phyloP scores from a whole-genome alignment of 53 echinoderm and acorn worm genomes.

The Echinarachnius parma region DNA sequence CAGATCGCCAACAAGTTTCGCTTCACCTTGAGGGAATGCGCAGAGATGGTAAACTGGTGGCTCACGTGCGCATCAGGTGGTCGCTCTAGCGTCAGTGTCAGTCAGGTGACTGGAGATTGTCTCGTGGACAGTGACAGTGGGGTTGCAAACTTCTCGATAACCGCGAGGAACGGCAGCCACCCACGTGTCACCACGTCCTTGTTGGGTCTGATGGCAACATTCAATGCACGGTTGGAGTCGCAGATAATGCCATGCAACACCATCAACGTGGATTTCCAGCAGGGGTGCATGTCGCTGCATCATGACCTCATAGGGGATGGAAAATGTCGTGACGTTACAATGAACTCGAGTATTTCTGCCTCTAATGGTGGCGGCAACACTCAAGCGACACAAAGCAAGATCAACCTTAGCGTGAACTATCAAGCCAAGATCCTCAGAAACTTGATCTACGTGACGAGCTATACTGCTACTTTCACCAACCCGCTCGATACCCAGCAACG shows the following conservation, averaged over 20 bases:
- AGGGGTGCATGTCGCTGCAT: conserved; percentile 29
- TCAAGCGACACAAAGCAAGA: not conserved
- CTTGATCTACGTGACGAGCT: conserved; percentile 38
- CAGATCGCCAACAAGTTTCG: conserved; percentile 19
- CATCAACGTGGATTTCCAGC: conserved; percentile 17
- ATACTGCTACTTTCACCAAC: not conserved
- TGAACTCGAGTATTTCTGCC: conserved; percentile 15
- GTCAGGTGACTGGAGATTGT: conserved; percentile 18
- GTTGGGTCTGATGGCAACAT: conserved; percentile 13
- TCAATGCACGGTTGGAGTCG: conserved; percentile 5
- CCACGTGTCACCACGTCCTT: conserved; percentile 9
- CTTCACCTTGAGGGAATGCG: conserved; percentile 18
- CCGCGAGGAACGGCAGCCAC: conserved; percentile 22
- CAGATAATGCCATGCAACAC: conserved; percentile 37
- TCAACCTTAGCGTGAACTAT: conserved; percentile 15
- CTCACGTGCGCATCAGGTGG: not conserved
- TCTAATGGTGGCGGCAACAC: conserved; percentile 3
- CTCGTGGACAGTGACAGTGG: not conserved
- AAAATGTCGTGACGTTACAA: conserved; percentile 39
- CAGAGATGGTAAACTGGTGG: conserved; percentile 41
- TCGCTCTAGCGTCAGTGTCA: not conserved
- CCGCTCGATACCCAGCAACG: conserved; percentile 6
- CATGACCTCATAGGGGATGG: conserved; percentile 30
- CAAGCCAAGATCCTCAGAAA: conserved; percentile 32
- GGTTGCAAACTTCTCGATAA: conserved; percentile 17